These are phyloP conservation scores for Dynastes hyllus DNA, from an alignment of 2,888 invertebrate genomes.

Conservation along the genomic window DNA sequence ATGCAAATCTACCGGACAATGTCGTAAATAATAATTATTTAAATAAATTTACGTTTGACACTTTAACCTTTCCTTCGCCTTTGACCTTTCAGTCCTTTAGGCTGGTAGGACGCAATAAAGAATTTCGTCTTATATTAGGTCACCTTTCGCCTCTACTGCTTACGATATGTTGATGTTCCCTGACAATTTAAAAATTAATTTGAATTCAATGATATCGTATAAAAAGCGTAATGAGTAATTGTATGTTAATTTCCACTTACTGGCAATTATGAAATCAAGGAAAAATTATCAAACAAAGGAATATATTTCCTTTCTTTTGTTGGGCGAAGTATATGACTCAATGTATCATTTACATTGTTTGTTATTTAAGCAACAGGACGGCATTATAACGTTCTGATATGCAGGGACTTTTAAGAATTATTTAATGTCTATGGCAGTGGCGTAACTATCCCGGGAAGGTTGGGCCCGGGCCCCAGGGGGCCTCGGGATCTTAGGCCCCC, in stretches of 20 bases:
- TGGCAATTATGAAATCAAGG: too few species aligned
- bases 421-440: too few species aligned
- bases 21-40: slow-evolving; percentile 4
- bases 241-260: background rate
- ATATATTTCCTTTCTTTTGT: background rate
- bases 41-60: slow-evolving; percentile 19
- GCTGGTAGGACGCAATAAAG: background rate
- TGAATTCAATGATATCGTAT: slow-evolving; percentile 14
- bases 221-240: too few species aligned
- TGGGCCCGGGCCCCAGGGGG: too few species aligned
- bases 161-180: too few species aligned
- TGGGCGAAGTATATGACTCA: background rate
- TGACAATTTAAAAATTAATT: slow-evolving; percentile 18
- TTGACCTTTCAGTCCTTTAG: slow-evolving; percentile 13
- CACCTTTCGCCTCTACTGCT: background rate
- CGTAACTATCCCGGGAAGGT: too few species aligned
- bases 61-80: slow-evolving; percentile 7
- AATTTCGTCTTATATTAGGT: slow-evolving; percentile 22
- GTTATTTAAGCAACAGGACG: background rate
- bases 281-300: too few species aligned
- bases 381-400: too few species aligned
- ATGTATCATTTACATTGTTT: background rate
- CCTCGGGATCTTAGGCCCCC: too few species aligned
- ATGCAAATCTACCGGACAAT: too few species aligned
- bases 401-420: too few species aligned